Percentiles rank a stretch among this genome's conserved stretches.
phyloP scores from a whole-genome alignment of 2,888 invertebrate genomes.

The Craniophora ligustri region DNA sequence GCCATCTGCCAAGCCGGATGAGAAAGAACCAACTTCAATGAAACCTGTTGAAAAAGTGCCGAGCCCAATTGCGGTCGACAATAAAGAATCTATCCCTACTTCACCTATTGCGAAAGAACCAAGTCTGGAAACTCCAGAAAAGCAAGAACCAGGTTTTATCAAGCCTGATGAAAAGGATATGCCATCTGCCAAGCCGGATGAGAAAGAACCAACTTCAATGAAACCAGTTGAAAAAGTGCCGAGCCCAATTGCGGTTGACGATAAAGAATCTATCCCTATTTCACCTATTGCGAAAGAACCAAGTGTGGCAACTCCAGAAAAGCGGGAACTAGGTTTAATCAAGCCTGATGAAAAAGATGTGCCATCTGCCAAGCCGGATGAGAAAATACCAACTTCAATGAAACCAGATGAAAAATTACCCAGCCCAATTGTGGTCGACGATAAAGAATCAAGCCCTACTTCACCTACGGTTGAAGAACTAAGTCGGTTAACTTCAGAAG shows the following conservation, averaged over 20 bases:
- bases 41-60: constrained; percentile 1
- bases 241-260: constrained; percentile 2
- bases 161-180: constrained; percentile 8
- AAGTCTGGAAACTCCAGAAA: no score
- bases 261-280: constrained; percentile 22
- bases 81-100: not conserved
- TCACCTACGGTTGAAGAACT: constrained; percentile 5
- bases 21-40: not conserved
- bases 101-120: not conserved
- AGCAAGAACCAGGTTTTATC: no score
- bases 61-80: not conserved
- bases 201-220: constrained; percentile 5
- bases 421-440: not conserved
- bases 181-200: constrained; percentile 20
- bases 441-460: constrained; percentile 22
- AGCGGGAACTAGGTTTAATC: constrained; percentile 25
- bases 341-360: not conserved
- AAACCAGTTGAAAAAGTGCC: constrained; percentile 5
- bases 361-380: not conserved
- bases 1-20: no score
- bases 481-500: constrained; percentile 8
- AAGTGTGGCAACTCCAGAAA: constrained; percentile 7
- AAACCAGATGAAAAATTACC: constrained; percentile 11
- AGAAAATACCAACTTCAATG: not conserved
- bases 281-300: constrained; percentile 6